Evolutionary conservation across 2,797 vertebrate genomes (phyloP), one percentile per base, ranked within the genome.

Genomic region (Sarcophilus harrisii): DNA sequence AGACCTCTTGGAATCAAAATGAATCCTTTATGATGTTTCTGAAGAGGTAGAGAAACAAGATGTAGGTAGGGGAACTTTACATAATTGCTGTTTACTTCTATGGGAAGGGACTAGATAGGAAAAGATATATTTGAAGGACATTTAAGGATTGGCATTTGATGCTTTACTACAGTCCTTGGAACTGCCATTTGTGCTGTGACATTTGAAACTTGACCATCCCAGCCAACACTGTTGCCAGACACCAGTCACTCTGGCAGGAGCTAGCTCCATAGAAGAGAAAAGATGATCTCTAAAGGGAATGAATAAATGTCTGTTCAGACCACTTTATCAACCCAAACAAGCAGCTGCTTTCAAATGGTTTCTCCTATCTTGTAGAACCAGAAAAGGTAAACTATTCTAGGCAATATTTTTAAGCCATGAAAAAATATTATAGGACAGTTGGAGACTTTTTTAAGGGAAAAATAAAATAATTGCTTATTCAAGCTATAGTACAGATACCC

Each of bases 131-230:
- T 95, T 97, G 91, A 90, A 59, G 96, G 90, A 92, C 96, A 91
- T 97, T 97, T 92, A 90, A 90, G 93, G 32, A 60, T 18, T 97
- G 96, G 96, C 96, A 98, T 96, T 95, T 96, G 32, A 16, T 96
- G 93, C 92, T 93, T 95, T 29, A 93, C 93, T 97, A 95, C 45
- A 91, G 90, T 32, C 1, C 57, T 96, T 97, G 93, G 94, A 93
- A 96, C 91, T 96, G 95, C 87, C 93, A 62, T 97, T 97, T 94
- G 92, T 12, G 0, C 73, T 96, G 94, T 92, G 96, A 93, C 94
- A 95, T 98, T 97, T 97, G 94, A 97, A 97, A 97, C 92, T 93
- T 96, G 92, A 95, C 89, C 92, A 93, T 87, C 57, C 38, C 87
- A 81, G 89, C 87, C 32, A 0, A 21, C 58, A 38, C 90, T 6